Evolutionary conservation across 2,888 invertebrate species (phyloP), one percentile per base, ranked within the genome.

Genomic region (Apotomis capreana): DNA sequence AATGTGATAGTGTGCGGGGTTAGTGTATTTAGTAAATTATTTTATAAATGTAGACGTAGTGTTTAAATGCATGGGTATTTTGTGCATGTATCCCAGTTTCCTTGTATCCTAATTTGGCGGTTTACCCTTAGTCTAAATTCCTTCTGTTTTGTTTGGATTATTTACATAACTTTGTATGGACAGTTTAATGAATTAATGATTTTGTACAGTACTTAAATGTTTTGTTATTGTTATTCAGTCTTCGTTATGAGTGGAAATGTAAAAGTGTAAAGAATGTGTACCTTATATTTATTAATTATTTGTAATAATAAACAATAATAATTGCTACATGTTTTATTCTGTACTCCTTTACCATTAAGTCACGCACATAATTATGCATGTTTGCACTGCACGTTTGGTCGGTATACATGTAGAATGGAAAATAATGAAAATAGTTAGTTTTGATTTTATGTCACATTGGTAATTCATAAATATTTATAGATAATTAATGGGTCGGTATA

Each of bases 271-370:
- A 57, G 13, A 57, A 62, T 51, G 63, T 58, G 68, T 68, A 68
- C 85, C 82, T 82, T 91, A 90, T 90, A 87, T 85, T 83, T 87
- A 84, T 84, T 87, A 87, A 84, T 87, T 83, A 85, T 83, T 80
- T 69, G n/a, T 84, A 81, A 79, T 82, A 90, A 90, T 90, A 92
- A 92, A 92, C 76, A 77, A 74, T 86, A 83, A 88, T 75, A 86
- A 85, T 80, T 84, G 75, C 75, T 76, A 77, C 71, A 80, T 90
- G 90, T 92, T 92, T 92, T 87, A 91, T 91, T 92, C 81, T 72
- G 80, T 70, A 60, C 5, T 52, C 60, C 70, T 64, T 71, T 77
- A 75, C 68, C 64, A 63, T 73, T 80, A 78, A 77, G 77, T 77
- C 77, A 82, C 81, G 80, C 83, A 75, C 54, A 63, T 63, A 68